Evolutionary conservation across 2,797 vertebrate genomes (phyloP), one percentile per base, ranked within the genome.

Genomic region (Enteromius argenteus): DNA sequence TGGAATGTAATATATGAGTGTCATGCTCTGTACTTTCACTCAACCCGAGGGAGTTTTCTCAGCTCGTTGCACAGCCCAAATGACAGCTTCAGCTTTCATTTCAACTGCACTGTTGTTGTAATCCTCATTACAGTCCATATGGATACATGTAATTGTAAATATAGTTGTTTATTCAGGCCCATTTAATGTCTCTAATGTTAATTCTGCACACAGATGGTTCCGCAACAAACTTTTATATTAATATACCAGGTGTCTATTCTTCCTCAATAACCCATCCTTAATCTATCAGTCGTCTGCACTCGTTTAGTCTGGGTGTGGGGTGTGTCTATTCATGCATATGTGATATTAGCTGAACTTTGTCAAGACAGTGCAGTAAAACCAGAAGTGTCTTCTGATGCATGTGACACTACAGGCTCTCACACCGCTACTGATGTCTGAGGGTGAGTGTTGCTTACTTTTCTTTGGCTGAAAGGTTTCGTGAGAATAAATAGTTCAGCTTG

Each of bases 341-440:
- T 81, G 60, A 89, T 81, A 75, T 82, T 77, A 68, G 58, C 71
- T 88, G 86, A 89, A 90, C 90, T 90, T 90, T 89, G 87, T 83
- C 84, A 86, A 62, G 73, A 76, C 72, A n/a, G 51, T 75, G 79
- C 83, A 83, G 76, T 83, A 87, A 84, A 87, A 49, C 64, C 66
- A 78, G 60, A 81, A 77, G 46, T 53, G 35, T 3, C n/a, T 62
- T 39, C 58, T 75, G 46, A 80, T 30, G 49, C 62, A 42, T 83
- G 71, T 83, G 71, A 83, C 56, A 74, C 42, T 64, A 46, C 32
- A 56, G 72, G 19, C n/a, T 83, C 10, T 75, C 13, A 39, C 32
- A 39, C 62, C n/a, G 15, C 10, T 56, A 30, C 60, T 67, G 60
- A 73, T 64, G 56, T 81, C 69, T 35, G 56, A 73, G 42, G 80